Evolutionary conservation across 2,888 invertebrate genomes (phyloP).

Genomic region (Apamea epomidion): DNA sequence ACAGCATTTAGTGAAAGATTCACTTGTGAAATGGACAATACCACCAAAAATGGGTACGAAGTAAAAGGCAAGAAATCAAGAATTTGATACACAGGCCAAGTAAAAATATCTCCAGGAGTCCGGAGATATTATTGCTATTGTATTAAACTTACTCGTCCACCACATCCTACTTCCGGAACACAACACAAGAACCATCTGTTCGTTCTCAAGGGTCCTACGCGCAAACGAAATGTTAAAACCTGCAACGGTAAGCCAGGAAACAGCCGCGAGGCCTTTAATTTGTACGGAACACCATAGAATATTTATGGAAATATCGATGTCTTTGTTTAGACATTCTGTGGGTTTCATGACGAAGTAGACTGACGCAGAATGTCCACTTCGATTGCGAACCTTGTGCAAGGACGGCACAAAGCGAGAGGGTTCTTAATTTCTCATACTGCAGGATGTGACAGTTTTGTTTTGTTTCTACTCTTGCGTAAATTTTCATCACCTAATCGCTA

Average conservation of each 20-base stretch:
- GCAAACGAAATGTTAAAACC: slow-evolving; percentile 82
- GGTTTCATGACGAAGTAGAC: slow-evolving; percentile 33
- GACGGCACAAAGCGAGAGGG: no score
- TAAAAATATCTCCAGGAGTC: no score
- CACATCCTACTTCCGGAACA: slow-evolving; percentile 50
- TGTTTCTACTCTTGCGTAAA: no score
- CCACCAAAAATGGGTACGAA: background rate
- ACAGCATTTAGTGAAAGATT: background rate
- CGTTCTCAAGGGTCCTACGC: slow-evolving; percentile 82
- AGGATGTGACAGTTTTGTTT: no score
- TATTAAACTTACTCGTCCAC: slow-evolving; percentile 34
- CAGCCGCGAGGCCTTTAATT: slow-evolving; percentile 83
- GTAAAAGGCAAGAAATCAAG: background rate
- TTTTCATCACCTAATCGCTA: background rate
- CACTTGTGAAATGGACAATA: background rate
- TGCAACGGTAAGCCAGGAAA: slow-evolving; percentile 78
- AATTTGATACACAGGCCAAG: no score
- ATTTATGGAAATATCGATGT: slow-evolving; percentile 69
- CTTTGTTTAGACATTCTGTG: slow-evolving; percentile 63
- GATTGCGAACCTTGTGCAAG: background rate
- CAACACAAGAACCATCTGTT: slow-evolving; percentile 83
- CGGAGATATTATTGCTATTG: no score
- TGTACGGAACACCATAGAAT: slow-evolving; percentile 74
- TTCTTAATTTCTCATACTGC: background rate
- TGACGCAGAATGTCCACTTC: slow-evolving; percentile 29